These are phyloP conservation scores for Galerucella calmariensis DNA, from an alignment of 2,888 invertebrate species.

Conservation along the genomic window DNA sequence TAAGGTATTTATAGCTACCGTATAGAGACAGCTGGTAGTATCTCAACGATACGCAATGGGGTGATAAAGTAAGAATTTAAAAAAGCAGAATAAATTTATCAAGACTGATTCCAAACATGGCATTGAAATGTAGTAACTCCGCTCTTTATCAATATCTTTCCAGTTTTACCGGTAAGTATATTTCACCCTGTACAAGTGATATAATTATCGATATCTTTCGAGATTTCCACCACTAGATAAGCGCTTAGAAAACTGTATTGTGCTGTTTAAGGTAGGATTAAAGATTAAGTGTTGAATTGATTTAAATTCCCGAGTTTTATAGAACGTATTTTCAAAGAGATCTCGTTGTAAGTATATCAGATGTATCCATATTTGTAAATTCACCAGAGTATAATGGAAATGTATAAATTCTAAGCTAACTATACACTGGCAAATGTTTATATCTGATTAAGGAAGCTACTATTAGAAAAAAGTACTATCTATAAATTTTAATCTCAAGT, in stretches of 20 bases:
- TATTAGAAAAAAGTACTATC: not conserved
- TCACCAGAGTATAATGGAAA: slow-evolving; percentile 2
- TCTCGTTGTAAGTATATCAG: not conserved
- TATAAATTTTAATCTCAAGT: not conserved
- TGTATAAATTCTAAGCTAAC: slow-evolving; percentile 1
- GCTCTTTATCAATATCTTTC: slow-evolving; percentile 5
- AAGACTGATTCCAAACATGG: not conserved
- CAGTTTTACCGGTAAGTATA: slow-evolving; percentile 5
- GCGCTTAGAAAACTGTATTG: slow-evolving; percentile 5
- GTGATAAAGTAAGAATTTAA: not conserved
- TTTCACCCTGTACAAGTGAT: not conserved
- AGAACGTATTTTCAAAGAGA: slow-evolving; percentile 6
- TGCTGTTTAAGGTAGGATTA: slow-evolving; percentile 14
- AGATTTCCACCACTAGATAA: not conserved
- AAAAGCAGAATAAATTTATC: not conserved
- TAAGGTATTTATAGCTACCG: not conserved
- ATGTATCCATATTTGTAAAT: slow-evolving; percentile 8
- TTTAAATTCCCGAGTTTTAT: slow-evolving; percentile 2
- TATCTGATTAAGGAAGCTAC: not conserved
- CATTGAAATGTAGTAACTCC: not conserved
- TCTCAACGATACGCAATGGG: not conserved
- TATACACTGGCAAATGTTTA: not conserved
- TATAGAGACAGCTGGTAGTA: not conserved
- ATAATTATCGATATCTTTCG: not conserved
- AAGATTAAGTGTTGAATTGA: slow-evolving; percentile 15